A percentile compares a stretch with the other conserved stretches of the same genome.
phyloP scores from a whole-genome alignment of 2,113 vertebrate species.

The zebrafish (Danio rerio) region DNA sequence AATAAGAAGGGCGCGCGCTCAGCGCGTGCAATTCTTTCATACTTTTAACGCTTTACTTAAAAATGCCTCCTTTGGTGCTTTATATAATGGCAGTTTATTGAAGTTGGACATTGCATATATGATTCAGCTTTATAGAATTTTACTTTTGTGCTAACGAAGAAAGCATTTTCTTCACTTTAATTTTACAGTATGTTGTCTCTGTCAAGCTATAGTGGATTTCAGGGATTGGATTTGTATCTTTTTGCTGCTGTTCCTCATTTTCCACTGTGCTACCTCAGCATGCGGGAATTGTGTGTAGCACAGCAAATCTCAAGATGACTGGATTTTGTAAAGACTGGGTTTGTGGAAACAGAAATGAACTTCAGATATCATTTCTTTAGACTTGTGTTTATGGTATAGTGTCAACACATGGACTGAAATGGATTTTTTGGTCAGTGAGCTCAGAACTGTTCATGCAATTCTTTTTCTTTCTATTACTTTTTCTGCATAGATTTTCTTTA shows the following conservation, averaged over 20 bases:
- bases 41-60: background rate
- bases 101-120: background rate
- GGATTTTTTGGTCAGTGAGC: slow-evolving; percentile 6
- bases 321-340: slow-evolving; percentile 4
- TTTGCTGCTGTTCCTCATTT: slow-evolving; percentile 27
- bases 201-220: slow-evolving; percentile 20
- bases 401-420: slow-evolving; percentile 3
- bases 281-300: slow-evolving; percentile 44
- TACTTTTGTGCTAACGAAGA: background rate
- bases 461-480: background rate
- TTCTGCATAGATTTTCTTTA: background rate
- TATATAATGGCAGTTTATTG: background rate
- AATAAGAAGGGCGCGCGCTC: background rate
- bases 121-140: background rate
- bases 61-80: background rate
- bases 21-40: background rate
- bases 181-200: slow-evolving; percentile 16
- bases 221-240: background rate
- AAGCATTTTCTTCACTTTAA: background rate
- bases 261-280: slow-evolving; percentile 16
- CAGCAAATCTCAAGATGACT: slow-evolving; percentile 44
- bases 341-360: slow-evolving; percentile 26
- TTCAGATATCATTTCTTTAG: background rate
- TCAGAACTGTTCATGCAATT: background rate
- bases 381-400: background rate